Evolutionary conservation across 2,888 invertebrate genomes (phyloP), one percentile per base, ranked within the genome.

Genomic region (Trachelus iudaicus): DNA sequence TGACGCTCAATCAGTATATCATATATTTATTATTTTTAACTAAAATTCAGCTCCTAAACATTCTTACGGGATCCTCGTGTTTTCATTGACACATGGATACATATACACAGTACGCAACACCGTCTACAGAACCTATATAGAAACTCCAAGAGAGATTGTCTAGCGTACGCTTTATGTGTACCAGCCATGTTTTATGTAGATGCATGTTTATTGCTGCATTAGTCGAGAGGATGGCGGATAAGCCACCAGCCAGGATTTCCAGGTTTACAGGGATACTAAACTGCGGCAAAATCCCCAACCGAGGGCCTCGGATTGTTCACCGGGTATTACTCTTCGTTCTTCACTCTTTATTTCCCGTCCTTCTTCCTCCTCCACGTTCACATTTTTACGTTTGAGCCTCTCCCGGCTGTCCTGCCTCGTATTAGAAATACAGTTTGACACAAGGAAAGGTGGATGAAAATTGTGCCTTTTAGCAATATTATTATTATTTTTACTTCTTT

Each of bases 201-300:
- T 89, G 88, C 88, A 89, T 89, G 89, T 89, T 89, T 89, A 89
- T 88, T 86, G 87, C 87, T 83, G 84, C 87, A 89, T 89, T 88
- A 89, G 85, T 75, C 75, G 77, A 75, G 77, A 56, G 73, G 78
- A 75, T 75, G 77, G 56, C 79, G 80, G 82, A 82, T 83, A 83
- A 85, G 82, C 83, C 81, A 77, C 75, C 76, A 79, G 81, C 81
- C 81, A 83, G 89, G 85, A 88, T 89, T 87, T 81, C 83, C 81
- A 84, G 87, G 84, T 89, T 87, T 89, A 86, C 88, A 81, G 82
- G 86, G 88, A 86, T 86, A 85, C 84, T 82, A 77, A 71, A 71
- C 71, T 34, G 71, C 33, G 71, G 71, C 33, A n/a, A 71, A 68
- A 76, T 56, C 34, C 34, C 34, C 71, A 71, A 33, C 34, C 34